These are phyloP conservation scores for Luscinia megarhynchos DNA, from an alignment of 2,797 vertebrate genomes.

Conservation along the genomic window DNA sequence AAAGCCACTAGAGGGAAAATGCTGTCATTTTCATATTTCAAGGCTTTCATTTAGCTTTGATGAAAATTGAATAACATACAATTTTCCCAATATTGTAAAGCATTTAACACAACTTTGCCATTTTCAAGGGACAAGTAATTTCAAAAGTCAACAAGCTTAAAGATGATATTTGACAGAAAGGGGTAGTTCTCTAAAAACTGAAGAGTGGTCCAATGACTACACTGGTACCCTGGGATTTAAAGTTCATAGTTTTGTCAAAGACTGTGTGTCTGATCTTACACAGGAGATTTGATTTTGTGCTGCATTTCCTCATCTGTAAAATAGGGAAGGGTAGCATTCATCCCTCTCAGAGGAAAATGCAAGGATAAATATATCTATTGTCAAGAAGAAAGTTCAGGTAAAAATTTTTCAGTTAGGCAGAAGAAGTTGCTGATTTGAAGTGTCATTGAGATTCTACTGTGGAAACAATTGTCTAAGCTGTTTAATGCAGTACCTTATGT, in stretches of 20 bases:
- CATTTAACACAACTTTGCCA: constrained; percentile 9
- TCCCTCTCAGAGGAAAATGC: neutral
- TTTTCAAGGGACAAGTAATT: constrained; percentile 32
- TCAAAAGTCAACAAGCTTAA: constrained; percentile 45
- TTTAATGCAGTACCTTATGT: neutral
- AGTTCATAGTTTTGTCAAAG: neutral
- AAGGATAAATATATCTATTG: neutral
- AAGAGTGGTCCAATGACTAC: neutral
- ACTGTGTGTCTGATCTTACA: neutral
- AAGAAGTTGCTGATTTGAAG: neutral
- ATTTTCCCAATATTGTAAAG: constrained; percentile 22
- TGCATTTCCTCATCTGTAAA: constrained; percentile 6
- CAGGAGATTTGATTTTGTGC: neutral
- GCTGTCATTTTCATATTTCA: constrained; percentile 53
- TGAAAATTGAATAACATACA: constrained; percentile 6
- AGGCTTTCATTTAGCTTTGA: constrained; percentile 19
- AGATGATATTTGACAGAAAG: constrained; percentile 21
- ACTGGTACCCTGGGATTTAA: neutral
- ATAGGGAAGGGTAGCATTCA: neutral
- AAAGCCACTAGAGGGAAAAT: constrained; percentile 37
- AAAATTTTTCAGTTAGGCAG: neutral
- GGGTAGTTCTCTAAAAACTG: neutral
- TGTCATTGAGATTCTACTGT: neutral
- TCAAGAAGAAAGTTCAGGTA: neutral
- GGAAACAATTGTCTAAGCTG: neutral